Base-by-base conservation (phyloP, 2,888 invertebrate species). In the Coleophora flavipennella region DNA sequence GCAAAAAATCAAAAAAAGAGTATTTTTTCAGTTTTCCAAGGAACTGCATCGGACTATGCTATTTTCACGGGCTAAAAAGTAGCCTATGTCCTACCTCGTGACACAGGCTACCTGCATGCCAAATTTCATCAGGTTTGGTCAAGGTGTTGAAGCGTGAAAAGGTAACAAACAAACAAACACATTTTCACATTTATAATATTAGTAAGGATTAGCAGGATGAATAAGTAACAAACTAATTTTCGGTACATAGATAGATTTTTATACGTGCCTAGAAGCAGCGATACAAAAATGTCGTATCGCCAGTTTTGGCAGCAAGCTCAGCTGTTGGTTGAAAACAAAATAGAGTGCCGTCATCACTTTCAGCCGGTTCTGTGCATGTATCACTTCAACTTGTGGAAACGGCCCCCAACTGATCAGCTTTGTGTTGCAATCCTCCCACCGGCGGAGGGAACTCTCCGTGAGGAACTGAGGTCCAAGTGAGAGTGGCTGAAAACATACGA, bases 351-450 rank as follows among this genome's bases (percentile, higher is more conserved):
- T 91, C 87, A 97, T 90, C n/a, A 97, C 92, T 69, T 91, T 91
- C 50, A 94, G 88, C 43, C 97, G 88, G 73, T 97, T 97, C 71
- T 96, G 96, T 32, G 96, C 94, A 74, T 95, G 95, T 26, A 98
- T 88, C 13, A 90, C 89, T 70, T 97, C 96, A 33, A 96, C 91
- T 68, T 96, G 95, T 10, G 94, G 90, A 54, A 94, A 87, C 9
- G 97, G 97, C 1, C 97, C 97, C 92, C 96, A 94, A 60, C 91
- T 92, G 33, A 97, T 93, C 46, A 93, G 88, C 59, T 94, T 93
- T 31, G 92, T 92, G 58, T 95, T 94, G 59, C 95, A 93, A 63
- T 95, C 94, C 70, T 96, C 96, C 88, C 95, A 92, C 42, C 95
- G 87, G 13, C 94, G 85, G 40, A 97, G 81, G 35, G 95, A 93